Evolutionary conservation across 2,797 vertebrate species (phyloP).

Genomic region (Cyprinella venusta): DNA sequence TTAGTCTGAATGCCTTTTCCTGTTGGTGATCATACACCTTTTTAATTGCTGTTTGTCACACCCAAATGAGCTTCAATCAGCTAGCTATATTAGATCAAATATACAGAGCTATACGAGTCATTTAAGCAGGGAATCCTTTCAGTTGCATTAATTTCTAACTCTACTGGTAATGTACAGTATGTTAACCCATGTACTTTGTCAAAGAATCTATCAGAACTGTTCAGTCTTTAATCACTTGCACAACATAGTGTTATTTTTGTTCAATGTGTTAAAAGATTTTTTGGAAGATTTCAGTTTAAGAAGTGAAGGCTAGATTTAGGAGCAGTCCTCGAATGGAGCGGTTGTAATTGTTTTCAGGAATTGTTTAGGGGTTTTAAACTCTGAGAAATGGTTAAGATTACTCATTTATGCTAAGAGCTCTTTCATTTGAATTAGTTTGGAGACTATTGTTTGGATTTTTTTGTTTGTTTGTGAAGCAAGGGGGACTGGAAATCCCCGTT

Average conservation of each 20-base stretch:
- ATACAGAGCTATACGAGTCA: neutral
- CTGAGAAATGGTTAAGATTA: constrained; percentile 67
- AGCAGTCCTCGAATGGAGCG: constrained; percentile 7
- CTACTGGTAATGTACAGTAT: constrained; percentile 38
- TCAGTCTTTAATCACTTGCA: constrained; percentile 22
- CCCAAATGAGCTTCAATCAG: neutral
- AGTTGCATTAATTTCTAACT: constrained; percentile 58
- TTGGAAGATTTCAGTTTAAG: constrained; percentile 25
- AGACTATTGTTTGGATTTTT: constrained; percentile 63
- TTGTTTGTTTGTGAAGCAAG: constrained; percentile 66
- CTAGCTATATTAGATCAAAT: constrained; percentile 2
- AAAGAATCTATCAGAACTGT: constrained; percentile 1
- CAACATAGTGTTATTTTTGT: neutral
- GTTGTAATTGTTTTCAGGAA: constrained; percentile 24
- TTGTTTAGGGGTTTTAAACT: constrained; percentile 65
- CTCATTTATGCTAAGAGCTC: constrained; percentile 59
- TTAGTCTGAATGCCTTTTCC: constrained; percentile 19
- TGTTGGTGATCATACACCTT: neutral
- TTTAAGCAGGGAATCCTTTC: constrained; percentile 57
- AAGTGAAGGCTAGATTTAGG: constrained; percentile 13
- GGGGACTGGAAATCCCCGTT: constrained; percentile 67
- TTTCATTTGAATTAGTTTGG: constrained; percentile 72
- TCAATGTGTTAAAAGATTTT: neutral
- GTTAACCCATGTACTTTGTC: constrained; percentile 31
- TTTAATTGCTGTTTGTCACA: constrained; percentile 1